A percentile compares a stretch with the other conserved stretches of the same genome.
Conservation (phyloP, 2,797 vertebrate species). For the Muscicapa striata region DNA sequence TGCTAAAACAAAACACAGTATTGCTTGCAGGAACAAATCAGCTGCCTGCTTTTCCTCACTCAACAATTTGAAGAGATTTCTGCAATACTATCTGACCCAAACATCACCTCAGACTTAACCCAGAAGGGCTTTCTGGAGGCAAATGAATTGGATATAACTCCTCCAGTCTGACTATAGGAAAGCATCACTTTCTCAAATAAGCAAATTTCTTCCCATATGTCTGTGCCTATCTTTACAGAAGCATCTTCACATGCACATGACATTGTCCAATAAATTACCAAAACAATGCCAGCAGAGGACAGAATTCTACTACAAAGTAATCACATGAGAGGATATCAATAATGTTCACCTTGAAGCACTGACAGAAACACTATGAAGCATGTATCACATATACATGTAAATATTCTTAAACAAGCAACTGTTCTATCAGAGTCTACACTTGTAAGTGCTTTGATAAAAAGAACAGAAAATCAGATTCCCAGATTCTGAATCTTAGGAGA, state of each 20-base stretch:
- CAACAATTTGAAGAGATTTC: constrained; percentile 13
- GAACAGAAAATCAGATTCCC: background rate
- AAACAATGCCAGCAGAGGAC: constrained; percentile 56
- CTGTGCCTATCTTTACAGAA: background rate
- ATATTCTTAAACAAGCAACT: constrained; percentile 19
- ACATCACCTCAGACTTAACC: background rate
- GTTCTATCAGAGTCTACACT: constrained; percentile 3
- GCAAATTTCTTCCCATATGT: constrained; percentile 3
- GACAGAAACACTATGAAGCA: background rate
- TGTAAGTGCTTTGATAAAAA: constrained; percentile 12
- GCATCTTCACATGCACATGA: background rate
- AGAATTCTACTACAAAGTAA: constrained; percentile 54
- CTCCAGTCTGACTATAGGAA: background rate
- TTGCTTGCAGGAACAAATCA: background rate
- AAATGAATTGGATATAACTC: background rate
- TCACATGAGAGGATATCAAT: background rate
- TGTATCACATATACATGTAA: background rate
- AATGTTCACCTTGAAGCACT: background rate
- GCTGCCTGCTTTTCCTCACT: background rate
- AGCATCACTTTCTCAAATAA: background rate
- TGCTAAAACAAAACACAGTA: background rate
- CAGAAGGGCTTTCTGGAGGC: background rate
- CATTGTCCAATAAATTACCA: constrained; percentile 22
- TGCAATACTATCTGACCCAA: constrained; percentile 6
- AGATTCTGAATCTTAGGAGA: background rate